Conservation (phyloP, 1,140 invertebrate genomes). For the Pinna nobilis region DNA sequence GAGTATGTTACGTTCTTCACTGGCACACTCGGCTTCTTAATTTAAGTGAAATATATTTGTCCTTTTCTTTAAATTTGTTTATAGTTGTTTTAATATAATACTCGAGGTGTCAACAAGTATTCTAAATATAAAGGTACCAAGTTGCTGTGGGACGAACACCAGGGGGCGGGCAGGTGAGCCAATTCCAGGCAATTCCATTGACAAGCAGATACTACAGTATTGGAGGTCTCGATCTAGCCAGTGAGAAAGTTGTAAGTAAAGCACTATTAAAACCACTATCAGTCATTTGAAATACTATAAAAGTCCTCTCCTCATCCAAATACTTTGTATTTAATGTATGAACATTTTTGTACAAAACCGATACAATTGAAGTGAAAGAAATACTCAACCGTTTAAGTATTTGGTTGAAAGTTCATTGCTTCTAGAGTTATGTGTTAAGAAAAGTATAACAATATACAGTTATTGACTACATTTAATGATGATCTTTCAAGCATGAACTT, state of each 20-base stretch:
- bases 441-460: no score
- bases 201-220: constrained; percentile 37
- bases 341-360: no score
- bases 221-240: constrained; percentile 38
- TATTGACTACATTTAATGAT: no score
- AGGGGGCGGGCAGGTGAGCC: constrained; percentile 52
- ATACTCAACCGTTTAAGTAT: no score
- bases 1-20: no score
- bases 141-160: constrained; percentile 52
- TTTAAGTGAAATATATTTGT: no score
- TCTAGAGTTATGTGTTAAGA: no score
- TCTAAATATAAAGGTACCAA: constrained; percentile 40
- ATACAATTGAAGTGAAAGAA: no score
- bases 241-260: constrained; percentile 43
- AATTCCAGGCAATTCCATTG: constrained; percentile 37
- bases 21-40: no score
- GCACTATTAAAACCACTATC: neutral
- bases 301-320: no score
- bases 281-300: neutral
- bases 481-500: neutral
- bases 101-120: neutral
- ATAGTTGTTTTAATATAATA: neutral
- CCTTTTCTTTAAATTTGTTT: neutral
- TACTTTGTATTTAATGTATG: no score
- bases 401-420: no score